These are phyloP conservation scores for Pseudochirops cupreus DNA, from an alignment of 2,797 vertebrate genomes.

Conservation along the genomic window DNA sequence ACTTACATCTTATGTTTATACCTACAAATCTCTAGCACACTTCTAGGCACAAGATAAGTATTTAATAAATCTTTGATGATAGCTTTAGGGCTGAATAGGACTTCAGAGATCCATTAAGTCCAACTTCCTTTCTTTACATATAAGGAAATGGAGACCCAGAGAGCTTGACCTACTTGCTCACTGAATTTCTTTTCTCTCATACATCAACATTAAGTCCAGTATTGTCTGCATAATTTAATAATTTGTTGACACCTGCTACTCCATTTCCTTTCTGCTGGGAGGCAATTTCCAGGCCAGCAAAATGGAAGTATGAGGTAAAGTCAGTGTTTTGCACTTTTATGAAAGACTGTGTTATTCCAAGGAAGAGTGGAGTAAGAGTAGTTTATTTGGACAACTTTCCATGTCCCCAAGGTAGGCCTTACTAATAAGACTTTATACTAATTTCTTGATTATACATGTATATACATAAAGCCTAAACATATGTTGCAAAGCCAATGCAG, in stretches of 20 bases:
- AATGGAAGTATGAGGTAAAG: neutral
- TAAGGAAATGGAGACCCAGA: neutral
- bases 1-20: neutral
- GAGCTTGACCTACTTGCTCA: neutral
- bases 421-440: neutral
- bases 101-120: neutral
- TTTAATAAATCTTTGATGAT: neutral
- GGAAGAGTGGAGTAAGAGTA: neutral
- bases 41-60: neutral
- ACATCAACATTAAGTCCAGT: neutral
- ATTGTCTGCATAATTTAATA: neutral
- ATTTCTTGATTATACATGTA: neutral
- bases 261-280: neutral
- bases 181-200: neutral
- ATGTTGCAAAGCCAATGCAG: conserved; percentile 3
- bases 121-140: neutral
- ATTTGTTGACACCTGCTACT: neutral
- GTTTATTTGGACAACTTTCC: conserved; percentile 9
- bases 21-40: neutral
- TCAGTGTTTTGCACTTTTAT: neutral
- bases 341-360: neutral
- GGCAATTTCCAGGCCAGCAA: neutral
- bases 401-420: neutral
- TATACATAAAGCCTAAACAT: neutral
- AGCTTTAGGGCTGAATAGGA: neutral